Evolutionary conservation across 1,140 invertebrate genomes (phyloP).

Genomic region (Archivesica marissinica): DNA sequence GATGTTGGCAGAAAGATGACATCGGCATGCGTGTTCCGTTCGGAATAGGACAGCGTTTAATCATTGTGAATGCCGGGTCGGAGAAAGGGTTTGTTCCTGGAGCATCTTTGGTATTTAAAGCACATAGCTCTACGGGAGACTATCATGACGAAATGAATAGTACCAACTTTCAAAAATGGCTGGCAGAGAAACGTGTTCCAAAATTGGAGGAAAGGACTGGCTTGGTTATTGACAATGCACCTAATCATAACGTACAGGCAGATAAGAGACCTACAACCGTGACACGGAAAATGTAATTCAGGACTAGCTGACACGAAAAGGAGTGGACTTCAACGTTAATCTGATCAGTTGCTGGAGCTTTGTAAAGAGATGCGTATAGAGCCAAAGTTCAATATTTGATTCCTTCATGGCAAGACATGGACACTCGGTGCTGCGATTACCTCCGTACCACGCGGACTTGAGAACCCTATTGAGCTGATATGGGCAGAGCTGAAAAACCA

Average conservation of each 20-base stretch:
- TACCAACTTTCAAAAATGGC: background rate
- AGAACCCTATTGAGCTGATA: no score
- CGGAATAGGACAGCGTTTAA: background rate
- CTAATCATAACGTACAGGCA: background rate
- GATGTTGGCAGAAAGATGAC: background rate
- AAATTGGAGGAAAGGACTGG: background rate
- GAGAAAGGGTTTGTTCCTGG: background rate
- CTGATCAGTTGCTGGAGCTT: background rate
- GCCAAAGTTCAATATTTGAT: no score
- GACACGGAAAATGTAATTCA: background rate
- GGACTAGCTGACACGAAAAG: background rate
- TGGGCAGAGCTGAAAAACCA: no score
- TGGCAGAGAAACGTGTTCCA: background rate
- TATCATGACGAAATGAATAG: slow-evolving; percentile 5
- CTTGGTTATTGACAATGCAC: background rate
- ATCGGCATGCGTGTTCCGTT: background rate
- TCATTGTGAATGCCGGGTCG: background rate
- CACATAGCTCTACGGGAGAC: background rate
- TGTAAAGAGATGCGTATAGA: background rate
- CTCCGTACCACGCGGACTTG: no score
- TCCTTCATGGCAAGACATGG: no score
- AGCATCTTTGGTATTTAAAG: background rate
- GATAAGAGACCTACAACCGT: background rate
- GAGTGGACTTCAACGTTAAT: background rate
- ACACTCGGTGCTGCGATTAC: no score